These are phyloP conservation scores for Danio tinwini DNA, from an alignment of 2,797 vertebrate species.

Conservation along the genomic window DNA sequence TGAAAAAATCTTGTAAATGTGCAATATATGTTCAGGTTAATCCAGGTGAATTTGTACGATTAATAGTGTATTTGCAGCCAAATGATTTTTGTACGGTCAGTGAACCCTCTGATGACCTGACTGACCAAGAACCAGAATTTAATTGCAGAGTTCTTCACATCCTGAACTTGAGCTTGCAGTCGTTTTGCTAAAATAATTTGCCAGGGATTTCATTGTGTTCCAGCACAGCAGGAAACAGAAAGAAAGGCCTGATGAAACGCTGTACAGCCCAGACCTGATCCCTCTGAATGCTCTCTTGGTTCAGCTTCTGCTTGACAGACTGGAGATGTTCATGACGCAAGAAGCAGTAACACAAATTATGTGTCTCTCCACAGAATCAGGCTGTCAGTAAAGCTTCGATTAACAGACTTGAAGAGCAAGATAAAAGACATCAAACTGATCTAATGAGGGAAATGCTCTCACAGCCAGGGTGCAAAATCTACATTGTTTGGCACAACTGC, in stretches of 20 bases:
- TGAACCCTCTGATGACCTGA: background rate
- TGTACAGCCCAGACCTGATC: constrained; percentile 13
- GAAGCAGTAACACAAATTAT: constrained; percentile 34
- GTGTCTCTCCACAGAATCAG: constrained; percentile 6
- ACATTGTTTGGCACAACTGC: background rate
- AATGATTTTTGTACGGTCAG: background rate
- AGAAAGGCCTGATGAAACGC: background rate
- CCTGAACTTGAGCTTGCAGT: background rate
- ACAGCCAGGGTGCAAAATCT: background rate
- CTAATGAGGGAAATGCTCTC: background rate
- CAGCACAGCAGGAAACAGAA: constrained; percentile 7
- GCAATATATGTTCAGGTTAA: background rate
- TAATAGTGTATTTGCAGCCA: background rate
- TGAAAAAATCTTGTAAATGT: background rate
- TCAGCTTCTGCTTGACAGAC: constrained; percentile 16
- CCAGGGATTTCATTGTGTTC: background rate
- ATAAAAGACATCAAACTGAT: constrained; percentile 16
- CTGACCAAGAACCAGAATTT: background rate
- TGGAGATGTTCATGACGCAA: constrained; percentile 50
- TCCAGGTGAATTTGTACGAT: background rate
- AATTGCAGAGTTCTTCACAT: background rate
- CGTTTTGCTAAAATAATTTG: background rate
- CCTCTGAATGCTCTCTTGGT: constrained; percentile 22
- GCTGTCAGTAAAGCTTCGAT: constrained; percentile 16
- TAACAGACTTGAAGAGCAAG: constrained; percentile 22